Percentiles rank a stretch among this genome's conserved stretches.
Conservation (phyloP, 2,113 vertebrate species). For the Formicarius rufipectus region DNA sequence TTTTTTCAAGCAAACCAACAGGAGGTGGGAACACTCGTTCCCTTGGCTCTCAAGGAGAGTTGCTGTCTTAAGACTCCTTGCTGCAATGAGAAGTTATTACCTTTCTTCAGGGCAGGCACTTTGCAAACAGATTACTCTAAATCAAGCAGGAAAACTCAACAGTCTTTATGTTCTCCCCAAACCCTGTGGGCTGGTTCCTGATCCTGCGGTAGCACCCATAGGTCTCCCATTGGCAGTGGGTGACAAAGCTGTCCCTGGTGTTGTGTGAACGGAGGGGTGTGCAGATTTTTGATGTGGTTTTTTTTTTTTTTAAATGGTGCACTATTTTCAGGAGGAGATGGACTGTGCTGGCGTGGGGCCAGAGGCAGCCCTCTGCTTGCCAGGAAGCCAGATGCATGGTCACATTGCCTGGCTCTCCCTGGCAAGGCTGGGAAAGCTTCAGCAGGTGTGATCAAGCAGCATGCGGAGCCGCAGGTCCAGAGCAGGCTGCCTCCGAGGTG, state of each 20-base stretch:
- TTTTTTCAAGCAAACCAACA: neutral
- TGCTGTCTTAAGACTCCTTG: slow-evolving; percentile 35
- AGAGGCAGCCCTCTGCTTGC: slow-evolving; percentile 55
- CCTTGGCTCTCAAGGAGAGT: slow-evolving; percentile 12
- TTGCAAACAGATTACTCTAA: neutral
- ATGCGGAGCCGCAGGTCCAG: slow-evolving; percentile 53
- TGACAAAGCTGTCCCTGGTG: neutral
- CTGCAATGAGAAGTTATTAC: slow-evolving; percentile 23
- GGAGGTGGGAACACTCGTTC: slow-evolving; percentile 30
- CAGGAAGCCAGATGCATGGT: slow-evolving; percentile 73
- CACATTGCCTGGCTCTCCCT: slow-evolving; percentile 67
- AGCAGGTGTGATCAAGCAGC: slow-evolving; percentile 71
- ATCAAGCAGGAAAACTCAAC: neutral
- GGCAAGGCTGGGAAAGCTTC: slow-evolving; percentile 67
- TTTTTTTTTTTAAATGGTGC: neutral
- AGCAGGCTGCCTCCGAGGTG: slow-evolving; percentile 36
- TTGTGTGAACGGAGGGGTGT: fast-evolving
- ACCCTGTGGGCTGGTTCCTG: neutral
- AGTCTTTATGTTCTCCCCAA: neutral
- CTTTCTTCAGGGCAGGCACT: slow-evolving; percentile 18
- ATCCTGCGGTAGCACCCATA: fast-evolving
- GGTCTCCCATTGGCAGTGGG: neutral
- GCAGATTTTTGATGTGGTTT: neutral
- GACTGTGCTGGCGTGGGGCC: neutral
- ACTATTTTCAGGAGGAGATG: slow-evolving; percentile 59